Conservation (phyloP, 1,140 invertebrate genomes). For the Calephelis nemesis region DNA sequence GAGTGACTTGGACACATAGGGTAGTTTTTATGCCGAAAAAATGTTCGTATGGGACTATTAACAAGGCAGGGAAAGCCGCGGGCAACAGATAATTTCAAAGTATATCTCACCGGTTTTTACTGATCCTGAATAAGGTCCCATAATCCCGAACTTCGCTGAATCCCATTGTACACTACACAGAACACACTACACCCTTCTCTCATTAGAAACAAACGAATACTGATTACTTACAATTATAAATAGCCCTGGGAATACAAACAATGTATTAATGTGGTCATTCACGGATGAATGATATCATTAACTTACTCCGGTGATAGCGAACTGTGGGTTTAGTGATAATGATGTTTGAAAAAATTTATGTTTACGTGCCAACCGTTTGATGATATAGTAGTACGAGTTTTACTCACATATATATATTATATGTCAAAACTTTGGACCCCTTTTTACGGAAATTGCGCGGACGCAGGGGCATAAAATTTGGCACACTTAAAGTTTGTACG, state of each 20-base stretch:
- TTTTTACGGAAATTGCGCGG: no score
- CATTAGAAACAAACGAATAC: not conserved
- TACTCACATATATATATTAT: no score
- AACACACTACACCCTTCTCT: not conserved
- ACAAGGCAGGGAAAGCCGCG: no score
- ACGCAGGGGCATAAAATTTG: no score
- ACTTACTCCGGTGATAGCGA: slow-evolving; percentile 13
- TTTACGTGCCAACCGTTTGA: no score
- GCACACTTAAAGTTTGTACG: no score
- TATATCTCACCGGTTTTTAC: slow-evolving; percentile 38
- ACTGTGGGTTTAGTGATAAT: slow-evolving; percentile 5
- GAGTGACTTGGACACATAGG: no score
- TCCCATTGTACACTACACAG: slow-evolving; percentile 32
- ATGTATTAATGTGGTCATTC: slow-evolving; percentile 27
- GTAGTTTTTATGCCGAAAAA: no score
- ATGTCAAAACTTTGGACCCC: no score
- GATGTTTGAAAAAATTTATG: not conserved
- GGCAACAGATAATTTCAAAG: not conserved
- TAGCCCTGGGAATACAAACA: slow-evolving; percentile 35
- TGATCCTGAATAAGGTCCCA: slow-evolving; percentile 38
- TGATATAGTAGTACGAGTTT: no score
- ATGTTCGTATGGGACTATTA: no score
- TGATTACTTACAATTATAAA: slow-evolving; percentile 30
- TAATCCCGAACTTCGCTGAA: slow-evolving; percentile 34
- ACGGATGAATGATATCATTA: slow-evolving; percentile 28